Evolutionary conservation across 1,140 invertebrate species (phyloP).

Genomic region (Dufourea novaeangliae): DNA sequence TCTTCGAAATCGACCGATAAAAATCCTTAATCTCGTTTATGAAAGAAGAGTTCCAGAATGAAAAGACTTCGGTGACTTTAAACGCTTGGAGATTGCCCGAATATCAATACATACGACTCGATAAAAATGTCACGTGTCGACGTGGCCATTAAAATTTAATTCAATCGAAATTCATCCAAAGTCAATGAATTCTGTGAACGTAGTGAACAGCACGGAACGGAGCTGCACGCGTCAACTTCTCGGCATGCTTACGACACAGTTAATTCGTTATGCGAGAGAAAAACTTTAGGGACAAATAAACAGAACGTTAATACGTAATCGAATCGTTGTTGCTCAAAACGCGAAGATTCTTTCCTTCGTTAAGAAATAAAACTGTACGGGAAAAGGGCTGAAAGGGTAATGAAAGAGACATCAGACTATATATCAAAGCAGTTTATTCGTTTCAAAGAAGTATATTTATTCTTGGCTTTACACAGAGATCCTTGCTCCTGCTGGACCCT

Average conservation of each 20-base stretch:
- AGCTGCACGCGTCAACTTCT: neutral
- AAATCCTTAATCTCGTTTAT: no score
- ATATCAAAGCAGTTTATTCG: slow-evolving; percentile 23
- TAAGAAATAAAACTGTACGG: neutral
- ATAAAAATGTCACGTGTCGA: no score
- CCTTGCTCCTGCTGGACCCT: neutral
- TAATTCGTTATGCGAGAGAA: slow-evolving; percentile 4
- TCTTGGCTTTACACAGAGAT: neutral
- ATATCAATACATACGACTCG: no score
- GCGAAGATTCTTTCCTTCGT: neutral
- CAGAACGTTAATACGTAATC: neutral
- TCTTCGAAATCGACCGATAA: neutral
- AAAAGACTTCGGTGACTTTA: no score
- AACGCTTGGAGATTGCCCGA: no score
- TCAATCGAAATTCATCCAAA: no score
- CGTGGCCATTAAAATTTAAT: no score
- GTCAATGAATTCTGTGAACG: neutral
- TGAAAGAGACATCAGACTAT: slow-evolving; percentile 11
- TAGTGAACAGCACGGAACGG: no score
- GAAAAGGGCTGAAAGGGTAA: neutral
- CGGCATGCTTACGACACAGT: slow-evolving; percentile 7
- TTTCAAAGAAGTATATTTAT: neutral
- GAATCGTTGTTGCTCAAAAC: neutral
- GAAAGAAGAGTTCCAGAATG: no score
- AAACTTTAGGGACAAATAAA: slow-evolving; percentile 23